These are phyloP conservation scores for Drosophila cracens DNA, from an alignment of 2,888 invertebrate genomes.

Conservation along the genomic window DNA sequence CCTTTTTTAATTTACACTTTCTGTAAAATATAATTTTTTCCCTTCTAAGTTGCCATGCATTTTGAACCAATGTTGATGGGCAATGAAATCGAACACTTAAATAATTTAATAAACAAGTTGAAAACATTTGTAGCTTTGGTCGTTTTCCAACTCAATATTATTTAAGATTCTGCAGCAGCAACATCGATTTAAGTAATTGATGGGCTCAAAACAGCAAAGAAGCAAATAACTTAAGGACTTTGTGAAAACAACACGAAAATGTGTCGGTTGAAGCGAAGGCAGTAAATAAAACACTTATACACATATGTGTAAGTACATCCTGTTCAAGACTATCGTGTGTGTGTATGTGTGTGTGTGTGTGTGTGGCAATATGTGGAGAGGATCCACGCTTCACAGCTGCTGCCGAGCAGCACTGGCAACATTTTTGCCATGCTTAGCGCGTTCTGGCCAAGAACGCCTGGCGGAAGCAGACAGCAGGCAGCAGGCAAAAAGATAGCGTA, in stretches of 20 bases:
- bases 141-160: not conserved
- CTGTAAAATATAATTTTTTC: not conserved
- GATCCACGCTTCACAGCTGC: slow-evolving; percentile 18
- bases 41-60: not conserved
- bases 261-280: slow-evolving; percentile 54
- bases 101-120: not conserved
- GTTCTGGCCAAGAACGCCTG: slow-evolving; percentile 22
- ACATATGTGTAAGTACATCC: slow-evolving; percentile 19
- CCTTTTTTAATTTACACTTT: not conserved
- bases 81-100: too few species aligned
- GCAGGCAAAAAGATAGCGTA: slow-evolving; percentile 47
- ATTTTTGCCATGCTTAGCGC: slow-evolving; percentile 24
- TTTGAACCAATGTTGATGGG: not conserved
- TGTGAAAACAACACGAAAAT: slow-evolving; percentile 42
- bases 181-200: slow-evolving; percentile 22
- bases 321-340: slow-evolving; percentile 18
- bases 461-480: slow-evolving; percentile 25
- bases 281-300: slow-evolving; percentile 14
- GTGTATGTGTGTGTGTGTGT: not conserved
- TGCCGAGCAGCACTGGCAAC: slow-evolving; percentile 3
- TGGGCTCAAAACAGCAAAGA: slow-evolving; percentile 2
- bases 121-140: not conserved
- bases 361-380: not conserved
- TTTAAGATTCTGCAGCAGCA: not conserved
- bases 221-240: slow-evolving; percentile 38